Conservation (phyloP, 2,888 invertebrate genomes). For the Drosophila niveifrons region DNA sequence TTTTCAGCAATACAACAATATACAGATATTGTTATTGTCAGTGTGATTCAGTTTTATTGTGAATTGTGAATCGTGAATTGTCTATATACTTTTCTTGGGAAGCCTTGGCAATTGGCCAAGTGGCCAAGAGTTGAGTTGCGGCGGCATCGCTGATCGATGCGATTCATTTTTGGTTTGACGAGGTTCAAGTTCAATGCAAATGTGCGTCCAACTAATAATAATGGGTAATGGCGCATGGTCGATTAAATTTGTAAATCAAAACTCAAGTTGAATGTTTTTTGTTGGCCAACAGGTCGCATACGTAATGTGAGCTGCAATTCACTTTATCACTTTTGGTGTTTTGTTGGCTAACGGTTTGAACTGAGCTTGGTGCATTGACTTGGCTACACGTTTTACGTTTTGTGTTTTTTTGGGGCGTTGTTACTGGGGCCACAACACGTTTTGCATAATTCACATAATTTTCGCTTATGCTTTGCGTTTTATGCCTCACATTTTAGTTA, state of each 20-base stretch:
- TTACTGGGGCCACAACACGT: conserved; percentile 53
- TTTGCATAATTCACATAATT: conserved; percentile 77
- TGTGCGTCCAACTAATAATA: conserved; percentile 35
- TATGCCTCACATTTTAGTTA: conserved; percentile 64
- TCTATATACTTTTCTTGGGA: conserved; percentile 34
- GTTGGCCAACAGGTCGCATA: conserved; percentile 45
- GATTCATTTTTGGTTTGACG: conserved; percentile 22
- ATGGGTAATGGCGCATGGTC: conserved; percentile 31
- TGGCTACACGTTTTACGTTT: conserved; percentile 14
- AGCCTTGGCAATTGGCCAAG: conserved; percentile 6
- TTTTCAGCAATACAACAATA: conserved; percentile 2
- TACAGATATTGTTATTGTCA: neutral
- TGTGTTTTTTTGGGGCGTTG: conserved; percentile 23
- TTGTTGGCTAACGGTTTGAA: conserved; percentile 1
- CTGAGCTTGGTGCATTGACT: conserved; percentile 54
- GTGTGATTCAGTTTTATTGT: conserved; percentile 45
- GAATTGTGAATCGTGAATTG: conserved; percentile 27
- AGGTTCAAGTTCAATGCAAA: conserved; percentile 55
- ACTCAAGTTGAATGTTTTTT: conserved; percentile 19
- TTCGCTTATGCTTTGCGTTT: conserved; percentile 72
- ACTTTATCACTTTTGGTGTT: neutral
- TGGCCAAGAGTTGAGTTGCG: neutral
- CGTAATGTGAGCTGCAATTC: conserved; percentile 46
- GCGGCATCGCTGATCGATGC: conserved; percentile 12
- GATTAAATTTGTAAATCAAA: neutral